Evolutionary conservation across 2,113 vertebrate species (phyloP), one percentile per base, ranked within the genome.

Genomic region (Sinocyclocheilus grahami): DNA sequence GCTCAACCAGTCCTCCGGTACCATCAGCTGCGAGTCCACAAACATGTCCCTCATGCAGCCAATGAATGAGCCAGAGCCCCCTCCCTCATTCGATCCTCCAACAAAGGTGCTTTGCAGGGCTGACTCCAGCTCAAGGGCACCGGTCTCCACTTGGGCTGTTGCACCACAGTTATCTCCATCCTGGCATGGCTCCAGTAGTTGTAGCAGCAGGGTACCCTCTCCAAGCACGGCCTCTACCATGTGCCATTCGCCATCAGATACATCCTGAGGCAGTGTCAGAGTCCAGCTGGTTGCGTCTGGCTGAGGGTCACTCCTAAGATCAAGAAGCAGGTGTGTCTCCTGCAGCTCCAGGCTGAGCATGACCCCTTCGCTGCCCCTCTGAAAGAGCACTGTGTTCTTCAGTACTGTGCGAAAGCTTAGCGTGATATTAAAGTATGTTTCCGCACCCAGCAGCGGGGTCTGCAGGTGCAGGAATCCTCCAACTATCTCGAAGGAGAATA

Each of bases 31-130:
- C 65, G 91, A 93, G 91, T 97, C 96, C 91, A 98, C 94, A 85
- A 90, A 92, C 90, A 99, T 92, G 82, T 99, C 98, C 90, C 92
- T 94, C 91, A 99, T 94, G 91, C 97, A 99, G 91, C 97, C 97
- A 72, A 97, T 92, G 91, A 98, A 97, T 87, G 93, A 87, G 90
- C 78, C 86, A 92, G 89, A 71, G 0, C 85, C 84, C 6, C 79
- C 85, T 62, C 79, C 92, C 85, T 91, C 85, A 5, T 91, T 91
- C 76, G 94, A 92, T 55, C 96, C 89, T 48, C 97, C 97, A 83
- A 98, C 92, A 89, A 95, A 95, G 0, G 93, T 95, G 93, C 90
- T 94, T 88, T 93, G 95, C 87, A 95, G 94, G 3, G 91, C 89
- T 37, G 94, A 93, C 20, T 74, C 89, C 9, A 88, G 86, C 20